Percentiles rank a stretch among this genome's conserved stretches.
Evolutionary conservation across 2,888 invertebrate species (phyloP).

Genomic region (Drosophila kanekoi): DNA sequence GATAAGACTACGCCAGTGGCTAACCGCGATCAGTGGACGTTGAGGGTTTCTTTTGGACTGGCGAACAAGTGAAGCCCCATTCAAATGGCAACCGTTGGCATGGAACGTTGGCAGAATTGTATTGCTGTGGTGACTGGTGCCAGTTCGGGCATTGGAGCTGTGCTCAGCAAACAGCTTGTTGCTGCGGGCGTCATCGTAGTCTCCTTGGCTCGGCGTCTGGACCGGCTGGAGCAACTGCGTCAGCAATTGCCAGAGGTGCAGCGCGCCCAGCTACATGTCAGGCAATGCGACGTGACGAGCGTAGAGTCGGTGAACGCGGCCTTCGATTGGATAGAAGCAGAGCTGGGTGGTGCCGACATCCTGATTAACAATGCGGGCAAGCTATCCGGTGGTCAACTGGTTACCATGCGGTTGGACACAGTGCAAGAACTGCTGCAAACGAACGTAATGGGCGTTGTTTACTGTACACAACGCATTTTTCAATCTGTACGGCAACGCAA

Average conservation of each 20-base stretch:
- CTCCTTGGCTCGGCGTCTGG: slow-evolving; percentile 86
- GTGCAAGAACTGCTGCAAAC: slow-evolving; percentile 84
- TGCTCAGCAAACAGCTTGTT: slow-evolving; percentile 84
- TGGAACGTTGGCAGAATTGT: slow-evolving; percentile 87
- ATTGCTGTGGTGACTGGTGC: slow-evolving; percentile 88
- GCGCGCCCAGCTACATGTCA: slow-evolving; percentile 49
- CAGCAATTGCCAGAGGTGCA: slow-evolving; percentile 35
- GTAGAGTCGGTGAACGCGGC: slow-evolving; percentile 86
- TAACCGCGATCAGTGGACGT: slow-evolving; percentile 2
- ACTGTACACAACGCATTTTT: slow-evolving; percentile 85
- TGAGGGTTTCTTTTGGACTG: slow-evolving; percentile 5
- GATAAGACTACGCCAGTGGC: not conserved
- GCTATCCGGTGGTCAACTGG: slow-evolving; percentile 58
- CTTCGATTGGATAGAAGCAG: slow-evolving; percentile 85
- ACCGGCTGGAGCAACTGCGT: slow-evolving; percentile 71
- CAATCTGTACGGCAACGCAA: slow-evolving; percentile 84
- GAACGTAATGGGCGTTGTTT: slow-evolving; percentile 85
- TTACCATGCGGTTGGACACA: slow-evolving; percentile 54
- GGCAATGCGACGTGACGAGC: slow-evolving; percentile 85
- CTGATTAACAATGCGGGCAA: slow-evolving; percentile 87
- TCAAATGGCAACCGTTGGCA: slow-evolving; percentile 46
- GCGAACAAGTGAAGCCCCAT: slow-evolving; percentile 18
- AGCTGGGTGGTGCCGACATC: slow-evolving; percentile 86
- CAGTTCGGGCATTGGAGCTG: slow-evolving; percentile 87
- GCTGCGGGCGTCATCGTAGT: slow-evolving; percentile 86